Evolutionary conservation across 2,113 vertebrate genomes (phyloP), one percentile per base, ranked within the genome.

Genomic region (Vidua chalybeata): DNA sequence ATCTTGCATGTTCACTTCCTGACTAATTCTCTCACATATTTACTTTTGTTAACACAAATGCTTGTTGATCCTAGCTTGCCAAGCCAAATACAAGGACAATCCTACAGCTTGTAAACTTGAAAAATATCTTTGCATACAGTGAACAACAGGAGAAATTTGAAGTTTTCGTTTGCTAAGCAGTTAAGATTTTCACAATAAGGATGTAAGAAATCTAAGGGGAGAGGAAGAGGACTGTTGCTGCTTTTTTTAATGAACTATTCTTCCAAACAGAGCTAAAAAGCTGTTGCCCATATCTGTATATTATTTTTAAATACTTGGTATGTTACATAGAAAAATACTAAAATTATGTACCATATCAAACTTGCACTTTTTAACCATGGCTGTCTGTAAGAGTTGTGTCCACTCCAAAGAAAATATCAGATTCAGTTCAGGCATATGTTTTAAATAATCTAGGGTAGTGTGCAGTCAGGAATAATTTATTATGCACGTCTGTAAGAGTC

Each of bases 391-490:
- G 37, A 76, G 9, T 43, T 73, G 8, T 90, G 52, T 92, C 69
- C 94, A 94, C 48, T 92, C 86, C 75, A 96, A 74, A 93, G 52
- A 80, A 95, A 97, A 97, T 87, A 96, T 20, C 27, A 89, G 39
- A 84, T 66, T 67, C 35, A 87, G 31, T 35, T 54, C n/a, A 74
- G 15, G 51, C 93, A 93, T 87, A 88, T 96, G 93, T 93, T 98
- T 98, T 69, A 93, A 91, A 97, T 98, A 90, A 95, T 52, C 54
- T 54, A n/a, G 21, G 52, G 79, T 71, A 95, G 72, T 31, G 13
- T 81, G 73, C 23, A 87, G 84, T 95, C 84, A 93, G 71, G 77
- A 96, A 69, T 74, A 96, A 95, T 97, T 96, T 93, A 96, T 96
- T 96, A 84, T 52, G 59, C 71, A 96, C 90, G 93, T 97, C 94